phyloP scores from a whole-genome alignment of 2,888 invertebrate genomes.

The Trachelus iudaicus region DNA sequence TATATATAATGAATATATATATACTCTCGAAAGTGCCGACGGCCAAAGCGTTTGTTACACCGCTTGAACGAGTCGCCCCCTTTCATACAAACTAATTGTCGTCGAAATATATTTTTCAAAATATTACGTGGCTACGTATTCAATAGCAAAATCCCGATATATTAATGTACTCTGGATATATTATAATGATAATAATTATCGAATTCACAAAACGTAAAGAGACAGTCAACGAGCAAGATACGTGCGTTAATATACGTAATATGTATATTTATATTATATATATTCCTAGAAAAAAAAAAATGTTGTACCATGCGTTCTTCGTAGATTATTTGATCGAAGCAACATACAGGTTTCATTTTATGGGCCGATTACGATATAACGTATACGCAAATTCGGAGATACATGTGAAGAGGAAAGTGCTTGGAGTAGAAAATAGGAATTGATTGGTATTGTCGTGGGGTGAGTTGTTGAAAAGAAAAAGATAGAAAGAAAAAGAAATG shows the following conservation, averaged over 20 bases:
- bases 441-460: conserved; percentile 14
- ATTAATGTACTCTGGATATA: conserved; percentile 21
- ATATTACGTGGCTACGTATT: not conserved
- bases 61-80: conserved; percentile 1
- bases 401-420: not conserved
- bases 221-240: conserved; percentile 47
- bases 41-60: conserved; percentile 36
- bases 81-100: not conserved
- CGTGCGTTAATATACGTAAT: conserved; percentile 37
- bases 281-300: conserved; percentile 30
- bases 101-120: not conserved
- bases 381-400: conserved; percentile 10
- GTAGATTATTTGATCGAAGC: conserved; percentile 42
- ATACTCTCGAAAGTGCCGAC: conserved; percentile 22
- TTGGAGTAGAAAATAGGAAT: conserved; percentile 10
- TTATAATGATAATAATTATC: conserved; percentile 30
- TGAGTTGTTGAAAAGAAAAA: conserved; percentile 9
- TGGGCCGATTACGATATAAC: conserved; percentile 29
- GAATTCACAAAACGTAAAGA: conserved; percentile 29
- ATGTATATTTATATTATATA: not conserved
- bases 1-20: conserved; percentile 11
- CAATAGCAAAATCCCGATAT: conserved; percentile 9
- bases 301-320: conserved; percentile 41
- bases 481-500: conserved; percentile 10
- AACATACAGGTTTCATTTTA: conserved; percentile 26